Evolutionary conservation across 2,113 vertebrate species (phyloP), one percentile per base, ranked within the genome.

Genomic region (Lepisosteus oculatus): DNA sequence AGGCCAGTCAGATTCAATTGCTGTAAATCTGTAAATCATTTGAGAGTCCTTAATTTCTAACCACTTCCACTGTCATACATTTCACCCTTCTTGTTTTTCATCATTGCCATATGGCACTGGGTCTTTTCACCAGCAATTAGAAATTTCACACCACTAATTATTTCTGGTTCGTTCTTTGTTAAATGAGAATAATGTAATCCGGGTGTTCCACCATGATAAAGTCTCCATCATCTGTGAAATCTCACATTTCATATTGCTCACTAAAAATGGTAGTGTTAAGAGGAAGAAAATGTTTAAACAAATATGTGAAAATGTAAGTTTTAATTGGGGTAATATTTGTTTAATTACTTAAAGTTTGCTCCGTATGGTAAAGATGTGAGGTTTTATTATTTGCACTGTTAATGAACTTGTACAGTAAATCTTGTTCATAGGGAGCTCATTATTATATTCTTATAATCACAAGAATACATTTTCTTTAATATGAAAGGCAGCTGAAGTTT

Each of bases 51-150:
- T 72, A 67, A 44, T 86, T 80, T 77, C 74, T 79, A 0, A 59
- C 45, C 65, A 47, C 81, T 77, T 76, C 79, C 0, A 0, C 70
- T 68, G 76, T 85, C 70, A 54, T 62, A 6, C 77, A 41, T 81
- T 83, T 81, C 69, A 74, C 64, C 64, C 77, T 73, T 82, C 45
- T 74, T 82, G 74, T 67, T 75, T 81, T 81, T 76, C 65, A 61
- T 77, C 57, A 69, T 51, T 76, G 65, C 68, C 73, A 73, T 71
- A 68, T 77, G 67, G 57, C 61, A 61, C 15, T 59, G 4, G 57
- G 43, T 3, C 6, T 43, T n/a, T 55, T 7, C 13, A 29, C 61
- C 59, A 6, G 9, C 9, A 65, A 55, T 55, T 42, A 43, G 54
- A 55, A 41, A 68, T 61, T 54, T 55, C 65, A 17, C 57, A 55